A percentile compares a stretch with the other conserved stretches of the same genome.
Conservation (phyloP, 1,140 invertebrate species). For the Ditylenchus dipsaci region DNA sequence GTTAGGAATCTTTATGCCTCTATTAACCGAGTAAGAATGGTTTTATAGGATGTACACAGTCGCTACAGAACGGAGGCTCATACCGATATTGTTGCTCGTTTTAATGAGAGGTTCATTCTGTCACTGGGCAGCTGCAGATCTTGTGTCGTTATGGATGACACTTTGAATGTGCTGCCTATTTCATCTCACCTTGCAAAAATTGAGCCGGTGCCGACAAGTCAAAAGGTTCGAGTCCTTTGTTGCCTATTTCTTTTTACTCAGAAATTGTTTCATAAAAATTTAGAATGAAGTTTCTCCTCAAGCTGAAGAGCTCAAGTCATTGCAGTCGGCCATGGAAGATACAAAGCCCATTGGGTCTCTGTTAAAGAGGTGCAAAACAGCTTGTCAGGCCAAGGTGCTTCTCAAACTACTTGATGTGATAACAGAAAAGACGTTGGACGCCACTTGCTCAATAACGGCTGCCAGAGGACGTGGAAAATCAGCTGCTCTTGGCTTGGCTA, state of each 20-base stretch:
- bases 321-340: slow-evolving; percentile 76
- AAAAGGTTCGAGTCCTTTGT: slow-evolving; percentile 37
- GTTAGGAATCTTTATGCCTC: slow-evolving; percentile 48
- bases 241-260: background rate
- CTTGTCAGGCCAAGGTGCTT: slow-evolving; percentile 75
- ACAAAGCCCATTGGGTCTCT: slow-evolving; percentile 83
- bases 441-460: slow-evolving; percentile 89
- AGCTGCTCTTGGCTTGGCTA: slow-evolving; percentile 81
- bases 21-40: background rate
- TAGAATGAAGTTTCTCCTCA: slow-evolving; percentile 53
- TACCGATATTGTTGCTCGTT: slow-evolving; percentile 81
- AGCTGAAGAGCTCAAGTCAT: slow-evolving; percentile 65
- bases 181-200: slow-evolving; percentile 81
- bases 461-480: slow-evolving; percentile 95
- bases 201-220: slow-evolving; percentile 63
- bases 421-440: slow-evolving; percentile 81
- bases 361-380: slow-evolving; percentile 83
- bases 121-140: slow-evolving; percentile 80
- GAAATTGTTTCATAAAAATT: slow-evolving; percentile 8
- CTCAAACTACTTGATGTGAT: slow-evolving; percentile 90
- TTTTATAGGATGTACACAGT: slow-evolving; percentile 79
- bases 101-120: slow-evolving; percentile 91
- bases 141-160: slow-evolving; percentile 88
- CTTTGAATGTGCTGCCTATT: slow-evolving; percentile 82
- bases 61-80: slow-evolving; percentile 89